Evolutionary conservation across 2,888 invertebrate genomes (phyloP).

Genomic region (Drosophila falleni): DNA sequence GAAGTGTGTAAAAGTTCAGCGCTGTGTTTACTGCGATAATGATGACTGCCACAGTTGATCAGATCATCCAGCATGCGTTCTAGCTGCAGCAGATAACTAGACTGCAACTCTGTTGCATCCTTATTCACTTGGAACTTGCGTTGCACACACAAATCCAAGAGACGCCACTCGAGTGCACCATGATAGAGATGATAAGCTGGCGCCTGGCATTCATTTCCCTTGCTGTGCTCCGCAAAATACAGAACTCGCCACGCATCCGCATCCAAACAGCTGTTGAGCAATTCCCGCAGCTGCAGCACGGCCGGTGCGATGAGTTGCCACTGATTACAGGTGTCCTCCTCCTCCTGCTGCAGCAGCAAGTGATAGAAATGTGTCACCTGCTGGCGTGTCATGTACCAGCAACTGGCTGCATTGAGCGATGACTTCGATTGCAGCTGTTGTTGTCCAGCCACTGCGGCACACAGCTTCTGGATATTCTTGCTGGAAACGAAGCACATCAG

Average conservation of each 20-base stretch:
- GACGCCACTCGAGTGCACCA: constrained; percentile 84
- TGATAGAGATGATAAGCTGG: constrained; percentile 84
- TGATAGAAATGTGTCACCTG: constrained; percentile 81
- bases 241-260: constrained; percentile 73
- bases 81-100: constrained; percentile 59
- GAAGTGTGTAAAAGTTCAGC: constrained; percentile 85
- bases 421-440: constrained; percentile 46
- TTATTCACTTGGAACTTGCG: constrained; percentile 25
- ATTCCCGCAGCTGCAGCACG: constrained; percentile 62
- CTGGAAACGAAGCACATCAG: constrained; percentile 46
- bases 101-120: background rate
- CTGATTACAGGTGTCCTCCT: constrained; percentile 35
- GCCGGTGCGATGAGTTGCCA: constrained; percentile 49
- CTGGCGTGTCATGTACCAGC: constrained; percentile 70
- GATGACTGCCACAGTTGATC: constrained; percentile 68
- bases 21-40: constrained; percentile 82
- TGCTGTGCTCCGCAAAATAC: constrained; percentile 78
- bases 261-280: constrained; percentile 74
- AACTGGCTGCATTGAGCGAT: constrained; percentile 16
- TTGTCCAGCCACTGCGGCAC: constrained; percentile 64
- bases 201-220: constrained; percentile 82
- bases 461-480: constrained; percentile 80
- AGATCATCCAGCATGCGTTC: constrained; percentile 74
- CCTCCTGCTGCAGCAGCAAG: constrained; percentile 63
- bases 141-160: constrained; percentile 81